These are phyloP conservation scores for Nasonia longicornis DNA, from an alignment of 1,140 invertebrate genomes.

Conservation along the genomic window DNA sequence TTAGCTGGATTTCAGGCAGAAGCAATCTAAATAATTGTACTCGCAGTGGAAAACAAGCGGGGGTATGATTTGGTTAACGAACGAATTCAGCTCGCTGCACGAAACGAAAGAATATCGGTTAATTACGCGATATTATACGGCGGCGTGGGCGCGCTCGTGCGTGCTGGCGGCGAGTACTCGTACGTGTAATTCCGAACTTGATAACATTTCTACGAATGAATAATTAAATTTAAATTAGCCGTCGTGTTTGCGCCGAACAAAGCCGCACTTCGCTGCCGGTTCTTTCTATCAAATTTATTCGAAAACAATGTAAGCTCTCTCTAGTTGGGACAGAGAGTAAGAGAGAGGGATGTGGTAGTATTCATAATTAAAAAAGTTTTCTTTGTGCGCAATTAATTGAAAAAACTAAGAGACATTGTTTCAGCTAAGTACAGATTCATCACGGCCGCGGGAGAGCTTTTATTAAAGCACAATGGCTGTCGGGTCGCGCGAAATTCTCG, in stretches of 20 bases:
- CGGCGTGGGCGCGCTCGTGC: too few relatives aligned
- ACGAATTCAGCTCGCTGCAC: too few relatives aligned
- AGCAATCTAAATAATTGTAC: neutral
- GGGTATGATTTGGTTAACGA: too few relatives aligned
- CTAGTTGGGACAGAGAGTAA: too few relatives aligned
- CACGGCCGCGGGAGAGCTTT: neutral
- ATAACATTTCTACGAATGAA: neutral
- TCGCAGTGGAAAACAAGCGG: too few relatives aligned
- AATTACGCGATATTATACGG: too few relatives aligned
- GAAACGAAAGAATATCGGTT: neutral
- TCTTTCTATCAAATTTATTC: neutral
- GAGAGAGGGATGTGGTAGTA: neutral
- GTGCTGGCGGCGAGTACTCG: too few relatives aligned
- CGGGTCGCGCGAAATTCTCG: constrained; percentile 7
- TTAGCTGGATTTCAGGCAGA: neutral
- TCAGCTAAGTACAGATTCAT: constrained; percentile 19
- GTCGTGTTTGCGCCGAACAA: neutral
- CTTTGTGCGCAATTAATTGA: constrained; percentile 1
- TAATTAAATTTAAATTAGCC: neutral
- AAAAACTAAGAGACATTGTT: neutral
- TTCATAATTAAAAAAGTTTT: constrained; percentile 2
- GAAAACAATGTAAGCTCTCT: neutral
- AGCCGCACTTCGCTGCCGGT: neutral
- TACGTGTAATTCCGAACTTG: neutral
- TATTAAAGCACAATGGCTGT: constrained; percentile 16